Evolutionary conservation across 2,113 vertebrate species (phyloP).

Genomic region (Puma concolor): DNA sequence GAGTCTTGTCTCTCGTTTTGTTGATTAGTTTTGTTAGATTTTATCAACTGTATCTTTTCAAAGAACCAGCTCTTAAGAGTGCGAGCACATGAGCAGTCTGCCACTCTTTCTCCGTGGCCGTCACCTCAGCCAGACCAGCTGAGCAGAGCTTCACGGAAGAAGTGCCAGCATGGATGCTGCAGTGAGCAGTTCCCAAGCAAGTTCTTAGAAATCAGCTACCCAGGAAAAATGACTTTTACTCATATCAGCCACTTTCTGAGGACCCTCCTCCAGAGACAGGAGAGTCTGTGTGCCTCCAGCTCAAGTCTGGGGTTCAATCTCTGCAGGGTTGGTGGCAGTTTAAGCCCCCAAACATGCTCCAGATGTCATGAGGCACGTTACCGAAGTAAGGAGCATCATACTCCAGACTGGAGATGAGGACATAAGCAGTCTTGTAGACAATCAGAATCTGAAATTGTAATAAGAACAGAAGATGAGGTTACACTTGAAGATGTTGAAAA

Average conservation of each 20-base stretch:
- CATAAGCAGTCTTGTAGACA: constrained; percentile 87
- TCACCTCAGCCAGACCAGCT: no score
- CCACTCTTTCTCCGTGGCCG: no score
- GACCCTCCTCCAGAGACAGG: constrained; percentile 14
- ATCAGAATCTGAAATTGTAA: constrained; percentile 93
- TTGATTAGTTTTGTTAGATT: no score
- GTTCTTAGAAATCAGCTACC: constrained; percentile 93
- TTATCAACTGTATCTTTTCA: no score
- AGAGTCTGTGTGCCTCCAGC: constrained; percentile 41
- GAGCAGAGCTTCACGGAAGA: no score
- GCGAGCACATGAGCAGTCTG: no score
- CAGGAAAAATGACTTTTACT: constrained; percentile 91
- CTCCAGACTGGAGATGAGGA: constrained; percentile 90
- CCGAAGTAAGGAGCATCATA: constrained; percentile 94
- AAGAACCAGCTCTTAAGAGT: no score
- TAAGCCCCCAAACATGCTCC: constrained; percentile 91
- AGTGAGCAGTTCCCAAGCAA: constrained; percentile 50
- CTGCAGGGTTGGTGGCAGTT: constrained; percentile 93
- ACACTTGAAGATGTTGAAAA: constrained; percentile 62
- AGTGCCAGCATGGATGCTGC: no score
- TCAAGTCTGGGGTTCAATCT: constrained; percentile 87
- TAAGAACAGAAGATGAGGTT: constrained; percentile 90
- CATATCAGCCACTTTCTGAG: constrained; percentile 89
- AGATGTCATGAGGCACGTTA: constrained; percentile 91
- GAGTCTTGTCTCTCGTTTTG: no score